Base-by-base conservation (phyloP, 2,797 vertebrate genomes). In the Garrulus glandarius region DNA sequence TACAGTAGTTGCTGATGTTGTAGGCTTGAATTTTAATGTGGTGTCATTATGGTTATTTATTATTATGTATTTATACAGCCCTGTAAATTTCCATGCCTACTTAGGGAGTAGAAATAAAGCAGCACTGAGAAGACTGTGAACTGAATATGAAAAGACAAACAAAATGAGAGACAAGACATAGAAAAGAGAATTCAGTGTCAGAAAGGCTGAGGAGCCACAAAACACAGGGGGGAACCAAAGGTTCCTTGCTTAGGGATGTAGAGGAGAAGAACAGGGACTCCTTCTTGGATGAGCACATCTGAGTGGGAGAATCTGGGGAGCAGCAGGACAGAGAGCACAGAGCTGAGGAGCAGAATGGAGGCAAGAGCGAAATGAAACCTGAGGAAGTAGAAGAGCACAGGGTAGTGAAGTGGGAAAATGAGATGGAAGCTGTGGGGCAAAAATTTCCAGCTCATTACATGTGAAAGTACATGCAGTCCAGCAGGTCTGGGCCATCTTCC, bases 21-120 rank as follows among this genome's bases (percentile, higher is more conserved):
- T 77, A 87, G 49, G 46, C 57, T 89, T 93, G 92, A 93, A 91
- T 96, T 87, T 87, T 87, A 91, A 85, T 93, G 43, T 71, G 29
- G 8, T 70, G 46, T 83, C 64, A 71, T 93, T 89, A 70, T 89
- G 87, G 80, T 96, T 95, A 95, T 95, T 95, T 91, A 96, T 96
- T 87, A 94, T 83, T 85, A 75, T 47, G 30, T 68, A 78, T 95
- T 96, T 95, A 80, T 89, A 69, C 57, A 85, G 75, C 67, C 20
- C 84, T 67, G 59, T 89, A 95, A 75, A 92, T 93, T 89, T 78
- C 84, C 57, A 32, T 81, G 39, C 11, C 71, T 93, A 26, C 50
- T 89, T 92, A 61, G 9, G 8, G 60, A 50, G 53, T 53, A 56
- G 53, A 71, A 87, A 76, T 80, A 89, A 89, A 21, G 15, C 0